Conservation (phyloP, 2,113 vertebrate species). For the Conger conger region DNA sequence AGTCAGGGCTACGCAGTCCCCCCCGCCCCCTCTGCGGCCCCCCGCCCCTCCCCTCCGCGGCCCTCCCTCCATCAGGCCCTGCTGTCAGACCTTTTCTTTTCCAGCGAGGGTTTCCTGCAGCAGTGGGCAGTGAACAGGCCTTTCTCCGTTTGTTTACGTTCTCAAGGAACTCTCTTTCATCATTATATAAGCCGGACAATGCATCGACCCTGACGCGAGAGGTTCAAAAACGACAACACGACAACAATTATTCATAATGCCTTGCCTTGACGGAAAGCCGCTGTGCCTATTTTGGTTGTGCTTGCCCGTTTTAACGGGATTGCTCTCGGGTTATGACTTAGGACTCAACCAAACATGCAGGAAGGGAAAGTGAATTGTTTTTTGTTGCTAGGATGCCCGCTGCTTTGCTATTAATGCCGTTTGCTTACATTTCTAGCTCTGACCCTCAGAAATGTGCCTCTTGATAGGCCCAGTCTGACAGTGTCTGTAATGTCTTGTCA, state of each 20-base stretch:
- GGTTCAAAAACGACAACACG: not conserved
- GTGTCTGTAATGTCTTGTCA: slow-evolving; percentile 39
- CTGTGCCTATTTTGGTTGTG: not conserved
- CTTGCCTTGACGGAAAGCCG: not conserved
- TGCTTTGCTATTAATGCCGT: not conserved
- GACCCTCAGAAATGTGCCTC: slow-evolving; percentile 58
- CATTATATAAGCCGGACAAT: not conserved
- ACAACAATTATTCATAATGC: not conserved
- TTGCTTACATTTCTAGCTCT: not conserved
- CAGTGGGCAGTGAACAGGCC: slow-evolving; percentile 47
- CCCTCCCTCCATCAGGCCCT: slow-evolving; percentile 64
- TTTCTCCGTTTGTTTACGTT: not conserved
- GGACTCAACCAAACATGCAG: slow-evolving; percentile 13
- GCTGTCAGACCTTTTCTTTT: slow-evolving; percentile 79
- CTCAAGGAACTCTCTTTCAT: not conserved
- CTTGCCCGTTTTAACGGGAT: slow-evolving; percentile 1
- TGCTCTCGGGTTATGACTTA: not conserved
- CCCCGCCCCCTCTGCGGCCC: not conserved
- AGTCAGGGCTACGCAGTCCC: not conserved
- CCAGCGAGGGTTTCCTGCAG: slow-evolving; percentile 62
- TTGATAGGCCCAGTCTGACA: not conserved
- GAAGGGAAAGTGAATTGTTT: slow-evolving; percentile 66
- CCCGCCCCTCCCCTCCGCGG: slow-evolving; percentile 46
- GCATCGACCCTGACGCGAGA: not conserved
- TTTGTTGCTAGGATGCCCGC: slow-evolving; percentile 79